Base-by-base conservation (phyloP, 2,797 vertebrate genomes). In the Parauchenoglanis punctatus region DNA sequence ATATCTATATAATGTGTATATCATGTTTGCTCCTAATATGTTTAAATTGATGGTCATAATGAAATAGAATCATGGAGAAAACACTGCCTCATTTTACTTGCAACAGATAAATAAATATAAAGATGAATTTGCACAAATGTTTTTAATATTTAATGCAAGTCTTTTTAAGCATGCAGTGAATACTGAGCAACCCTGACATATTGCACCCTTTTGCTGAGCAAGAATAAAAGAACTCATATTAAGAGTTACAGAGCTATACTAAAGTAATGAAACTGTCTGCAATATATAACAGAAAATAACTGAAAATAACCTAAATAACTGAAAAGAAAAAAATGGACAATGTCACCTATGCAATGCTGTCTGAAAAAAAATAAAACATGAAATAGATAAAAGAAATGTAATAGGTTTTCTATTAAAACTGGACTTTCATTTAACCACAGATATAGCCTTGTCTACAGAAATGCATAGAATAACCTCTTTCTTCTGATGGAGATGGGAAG, bases 401-500 rank as follows among this genome's bases (percentile, higher is more conserved):
- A 46, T 31, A 49, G 4, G 15, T 77, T 85, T 76, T 75, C 44
- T 11, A 87, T 31, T 87, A n/a, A 59, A 83, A 68, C 25, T 58
- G 54, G 28, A 40, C 40, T 85, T 83, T 54, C 11, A 85, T 72
- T 87, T 65, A 77, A 77, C 28, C 35, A 46, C n/a, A 23, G 31
- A 84, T 87, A 61, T 81, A 85, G 23, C 54, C 11, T 28, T n/a
- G 54, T 84, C 18, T 61, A 40, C 10, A 81, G 56, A 68, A 81
- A 80, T 54, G 52, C n/a, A 70, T 28, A 68, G 63, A 70, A 70
- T 23, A 63, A 35, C 54, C 18, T 59, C 17, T 67, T 75, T 59
- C 46, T 87, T 78, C 59, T 84, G n/a, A 84, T 72, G 18, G 63
- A 56, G 56, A 67, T 76, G 61, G 65, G 46, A 68, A n/a, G 73